Conservation (phyloP, 2,797 vertebrate species). For the Myotis planiceps region DNA sequence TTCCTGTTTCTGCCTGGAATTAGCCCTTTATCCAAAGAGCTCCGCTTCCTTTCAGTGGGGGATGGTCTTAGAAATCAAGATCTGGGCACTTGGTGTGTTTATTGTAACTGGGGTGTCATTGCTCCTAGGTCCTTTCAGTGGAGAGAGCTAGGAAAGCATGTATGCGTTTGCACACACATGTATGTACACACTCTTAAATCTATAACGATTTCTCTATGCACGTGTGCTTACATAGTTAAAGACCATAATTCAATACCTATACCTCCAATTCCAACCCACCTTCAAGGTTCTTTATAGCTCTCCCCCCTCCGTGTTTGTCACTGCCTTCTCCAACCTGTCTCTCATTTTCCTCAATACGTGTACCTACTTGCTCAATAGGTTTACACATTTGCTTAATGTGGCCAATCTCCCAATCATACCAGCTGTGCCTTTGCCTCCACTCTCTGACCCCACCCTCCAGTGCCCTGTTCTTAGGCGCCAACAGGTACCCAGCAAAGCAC, state of each 20-base stretch:
- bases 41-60: neutral
- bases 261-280: neutral
- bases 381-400: neutral
- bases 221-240: neutral
- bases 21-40: neutral
- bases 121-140: neutral
- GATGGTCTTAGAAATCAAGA: slow-evolving; percentile 20
- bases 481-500: neutral
- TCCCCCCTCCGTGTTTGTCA: neutral
- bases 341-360: neutral
- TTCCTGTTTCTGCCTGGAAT: neutral
- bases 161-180: neutral
- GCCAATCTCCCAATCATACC: neutral
- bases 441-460: neutral
- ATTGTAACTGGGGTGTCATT: neutral
- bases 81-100: neutral
- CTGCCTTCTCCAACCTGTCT: neutral
- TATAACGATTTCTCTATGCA: neutral
- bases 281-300: neutral
- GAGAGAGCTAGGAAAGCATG: neutral
- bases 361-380: neutral
- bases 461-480: neutral
- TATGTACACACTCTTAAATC: neutral
- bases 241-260: neutral
- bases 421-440: neutral